Evolutionary conservation across 2,888 invertebrate genomes (phyloP).

Genomic region (Drosophila sordidula): DNA sequence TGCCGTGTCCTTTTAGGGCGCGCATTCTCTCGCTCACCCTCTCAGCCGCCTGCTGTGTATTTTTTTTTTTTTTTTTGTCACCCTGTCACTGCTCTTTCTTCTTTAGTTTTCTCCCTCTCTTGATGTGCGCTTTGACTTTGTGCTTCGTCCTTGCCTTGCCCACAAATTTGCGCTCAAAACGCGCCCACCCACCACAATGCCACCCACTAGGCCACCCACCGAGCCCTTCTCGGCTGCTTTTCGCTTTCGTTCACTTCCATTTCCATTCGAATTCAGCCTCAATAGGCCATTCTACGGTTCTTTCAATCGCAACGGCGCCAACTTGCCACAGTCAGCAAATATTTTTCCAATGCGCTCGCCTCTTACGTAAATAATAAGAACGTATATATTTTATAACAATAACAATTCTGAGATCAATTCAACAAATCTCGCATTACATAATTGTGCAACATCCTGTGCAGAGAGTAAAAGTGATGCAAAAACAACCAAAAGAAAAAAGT

Average conservation of each 20-base stretch:
- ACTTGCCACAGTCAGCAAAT: slow-evolving; percentile 35
- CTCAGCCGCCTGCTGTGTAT: slow-evolving; percentile 20
- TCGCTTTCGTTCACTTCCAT: slow-evolving; percentile 70
- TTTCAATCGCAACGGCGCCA: slow-evolving; percentile 46
- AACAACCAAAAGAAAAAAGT: slow-evolving; percentile 33
- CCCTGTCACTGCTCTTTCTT: slow-evolving; percentile 9
- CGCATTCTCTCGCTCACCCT: slow-evolving; percentile 28
- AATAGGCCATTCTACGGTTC: slow-evolving; percentile 53
- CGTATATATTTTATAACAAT: neutral
- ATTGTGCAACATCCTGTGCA: slow-evolving; percentile 31
- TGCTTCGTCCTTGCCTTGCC: slow-evolving; percentile 71
- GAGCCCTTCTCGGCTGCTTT: slow-evolving; percentile 65
- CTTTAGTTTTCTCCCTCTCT: slow-evolving; percentile 11
- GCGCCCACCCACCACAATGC: slow-evolving; percentile 11
- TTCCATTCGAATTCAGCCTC: slow-evolving; percentile 64
- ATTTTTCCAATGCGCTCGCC: slow-evolving; percentile 30
- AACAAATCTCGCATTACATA: slow-evolving; percentile 56
- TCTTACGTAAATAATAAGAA: slow-evolving; percentile 69
- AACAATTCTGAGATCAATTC: slow-evolving; percentile 7
- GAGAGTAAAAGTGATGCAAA: slow-evolving; percentile 51
- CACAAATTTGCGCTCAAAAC: slow-evolving; percentile 64
- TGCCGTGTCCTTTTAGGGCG: slow-evolving; percentile 40
- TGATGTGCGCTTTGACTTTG: slow-evolving; percentile 62
- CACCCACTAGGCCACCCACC: slow-evolving; percentile 19
- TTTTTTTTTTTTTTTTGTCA: slow-evolving; percentile 7